Conservation (phyloP, 2,888 invertebrate genomes). For the Microplitis manilae region DNA sequence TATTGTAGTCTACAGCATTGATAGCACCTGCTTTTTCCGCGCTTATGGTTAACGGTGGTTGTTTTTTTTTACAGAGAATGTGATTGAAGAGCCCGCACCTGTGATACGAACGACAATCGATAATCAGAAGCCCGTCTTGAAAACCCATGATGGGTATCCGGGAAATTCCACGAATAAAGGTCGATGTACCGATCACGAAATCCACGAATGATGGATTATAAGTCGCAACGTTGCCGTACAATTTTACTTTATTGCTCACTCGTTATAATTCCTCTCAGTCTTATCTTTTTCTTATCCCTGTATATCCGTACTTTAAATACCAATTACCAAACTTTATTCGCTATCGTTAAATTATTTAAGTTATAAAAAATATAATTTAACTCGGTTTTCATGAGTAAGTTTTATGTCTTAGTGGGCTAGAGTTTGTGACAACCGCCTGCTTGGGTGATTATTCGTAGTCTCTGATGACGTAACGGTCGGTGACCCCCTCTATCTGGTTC, state of each 20-base stretch:
- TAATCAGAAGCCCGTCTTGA: conserved; percentile 39
- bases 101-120: conserved; percentile 42
- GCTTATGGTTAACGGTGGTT: not conserved
- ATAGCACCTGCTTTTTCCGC: conserved; percentile 30
- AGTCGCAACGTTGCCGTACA: conserved; percentile 34
- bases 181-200: conserved; percentile 45
- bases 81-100: conserved; percentile 34
- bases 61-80: conserved; percentile 21
- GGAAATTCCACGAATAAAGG: conserved; percentile 47
- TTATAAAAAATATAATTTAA: no score
- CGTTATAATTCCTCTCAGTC: conserved; percentile 43
- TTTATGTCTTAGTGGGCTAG: conserved; percentile 48
- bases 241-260: conserved; percentile 36
- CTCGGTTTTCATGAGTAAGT: no score
- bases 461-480: conserved; percentile 70
- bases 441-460: conserved; percentile 51
- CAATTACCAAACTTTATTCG: conserved; percentile 2
- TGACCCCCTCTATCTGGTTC: conserved; percentile 64
- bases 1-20: conserved; percentile 11
- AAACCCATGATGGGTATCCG: conserved; percentile 34
- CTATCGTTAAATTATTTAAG: no score
- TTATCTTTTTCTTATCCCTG: conserved; percentile 35
- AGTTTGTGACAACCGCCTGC: conserved; percentile 53
- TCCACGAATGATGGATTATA: conserved; percentile 39
- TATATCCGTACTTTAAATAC: not conserved